These are phyloP conservation scores for Spilogale gracilis DNA, from an alignment of 2,113 vertebrate genomes.

Conservation along the genomic window DNA sequence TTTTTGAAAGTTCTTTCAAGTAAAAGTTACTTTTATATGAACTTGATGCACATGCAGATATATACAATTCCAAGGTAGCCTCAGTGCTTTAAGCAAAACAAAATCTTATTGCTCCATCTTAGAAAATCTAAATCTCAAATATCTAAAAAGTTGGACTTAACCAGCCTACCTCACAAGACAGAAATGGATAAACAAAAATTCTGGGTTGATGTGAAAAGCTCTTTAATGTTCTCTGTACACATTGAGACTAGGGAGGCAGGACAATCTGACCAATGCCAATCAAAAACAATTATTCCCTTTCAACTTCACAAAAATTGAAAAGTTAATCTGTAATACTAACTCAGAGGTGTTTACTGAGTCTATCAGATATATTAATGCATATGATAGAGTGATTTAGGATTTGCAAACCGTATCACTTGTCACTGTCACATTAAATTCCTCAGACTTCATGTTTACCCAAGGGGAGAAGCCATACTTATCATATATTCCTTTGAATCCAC, in stretches of 20 bases:
- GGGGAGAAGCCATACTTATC: background rate
- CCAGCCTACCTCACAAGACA: background rate
- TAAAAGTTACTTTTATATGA: background rate
- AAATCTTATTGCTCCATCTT: background rate
- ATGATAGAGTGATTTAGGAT: background rate
- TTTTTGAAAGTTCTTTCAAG: background rate
- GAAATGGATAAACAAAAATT: background rate
- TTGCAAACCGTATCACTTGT: background rate
- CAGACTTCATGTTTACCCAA: background rate
- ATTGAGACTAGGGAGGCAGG: background rate
- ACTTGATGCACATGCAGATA: background rate
- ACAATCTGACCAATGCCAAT: background rate
- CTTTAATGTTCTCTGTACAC: background rate
- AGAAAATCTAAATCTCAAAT: background rate
- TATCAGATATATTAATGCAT: background rate
- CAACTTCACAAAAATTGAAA: background rate
- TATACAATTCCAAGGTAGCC: background rate
- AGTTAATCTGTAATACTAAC: background rate
- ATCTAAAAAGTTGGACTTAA: background rate
- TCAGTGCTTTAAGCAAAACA: background rate
- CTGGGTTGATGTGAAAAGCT: background rate
- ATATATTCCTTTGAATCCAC: background rate
- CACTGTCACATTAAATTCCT: background rate
- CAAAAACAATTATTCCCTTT: background rate
- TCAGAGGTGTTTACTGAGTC: background rate